Evolutionary conservation across 2,113 vertebrate genomes (phyloP), one percentile per base, ranked within the genome.

Genomic region (Lepisosteus osseus): DNA sequence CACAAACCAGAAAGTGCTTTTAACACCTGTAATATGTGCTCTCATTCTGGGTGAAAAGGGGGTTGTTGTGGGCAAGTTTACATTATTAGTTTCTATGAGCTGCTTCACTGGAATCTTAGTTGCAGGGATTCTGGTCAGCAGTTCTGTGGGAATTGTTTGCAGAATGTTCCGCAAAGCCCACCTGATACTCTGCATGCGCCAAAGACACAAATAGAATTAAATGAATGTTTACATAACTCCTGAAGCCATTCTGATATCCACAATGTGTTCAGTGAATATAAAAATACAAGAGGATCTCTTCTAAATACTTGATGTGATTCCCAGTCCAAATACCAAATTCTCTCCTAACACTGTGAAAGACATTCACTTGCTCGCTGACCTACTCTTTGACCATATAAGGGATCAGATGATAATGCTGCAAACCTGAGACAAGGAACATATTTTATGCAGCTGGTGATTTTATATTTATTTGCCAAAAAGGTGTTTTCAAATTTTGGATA

Each of bases 401-500:
- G 6, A 72, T 79, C 74, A 0, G 2, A 68, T 73, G 74, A 79
- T 78, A 75, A 74, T 0, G 42, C 71, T 7, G 45, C 62, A 14
- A 88, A 88, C 76, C 82, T 82, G 82, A 6, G 57, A 72, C 76
- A 82, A 81, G 0, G 0, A 78, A 86, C 86, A 84, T 77, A 80
- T 87, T 90, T 90, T 77, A 72, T 89, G 79, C 88, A 93, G 89
- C 88, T 90, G 89, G 67, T 63, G 45, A 68, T 51, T 68, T 11
- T n/a, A 51, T 17, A 1, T 72, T 43, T 79, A 63, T 17, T 80
- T 81, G 82, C 82, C 82, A 87, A 87, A 79, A 62, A 67, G 71
- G 67, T 78, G 74, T 74, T 87, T 82, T 82, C 73, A 79, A 83
- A 79, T 73, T 83, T 84, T 85, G 81, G 86, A 93, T 92, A 91